Conservation (phyloP, 2,888 invertebrate genomes). For the Amitus sp. region DNA sequence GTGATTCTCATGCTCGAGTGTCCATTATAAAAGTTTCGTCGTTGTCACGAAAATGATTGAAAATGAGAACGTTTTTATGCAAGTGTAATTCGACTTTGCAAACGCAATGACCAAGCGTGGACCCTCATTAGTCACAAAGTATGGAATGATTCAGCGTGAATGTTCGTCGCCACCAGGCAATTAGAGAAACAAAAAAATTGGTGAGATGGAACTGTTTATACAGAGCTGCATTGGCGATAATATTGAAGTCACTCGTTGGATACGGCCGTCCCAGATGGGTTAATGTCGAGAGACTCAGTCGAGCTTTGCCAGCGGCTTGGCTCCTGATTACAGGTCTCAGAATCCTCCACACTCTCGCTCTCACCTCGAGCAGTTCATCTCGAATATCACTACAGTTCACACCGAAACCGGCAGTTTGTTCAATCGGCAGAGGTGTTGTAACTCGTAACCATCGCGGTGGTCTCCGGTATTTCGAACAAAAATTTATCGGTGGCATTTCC, state of each 20-base stretch:
- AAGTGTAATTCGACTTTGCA: too few relatives aligned
- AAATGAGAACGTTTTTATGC: too few relatives aligned
- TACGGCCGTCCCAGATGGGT: slow-evolving; percentile 56
- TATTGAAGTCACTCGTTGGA: slow-evolving; percentile 47
- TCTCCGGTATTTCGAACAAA: slow-evolving; percentile 55
- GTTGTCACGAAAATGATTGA: too few relatives aligned
- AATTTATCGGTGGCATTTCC: slow-evolving; percentile 59
- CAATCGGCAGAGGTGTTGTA: slow-evolving; percentile 57
- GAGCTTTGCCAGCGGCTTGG: slow-evolving; percentile 42
- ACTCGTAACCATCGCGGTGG: slow-evolving; percentile 55
- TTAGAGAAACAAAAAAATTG: background rate
- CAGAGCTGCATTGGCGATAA: slow-evolving; percentile 9
- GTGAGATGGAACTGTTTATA: background rate
- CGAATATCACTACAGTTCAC: slow-evolving; percentile 57
- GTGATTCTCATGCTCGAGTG: too few relatives aligned
- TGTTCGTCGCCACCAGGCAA: background rate
- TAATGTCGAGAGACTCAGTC: slow-evolving; percentile 57
- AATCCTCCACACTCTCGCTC: slow-evolving; percentile 63
- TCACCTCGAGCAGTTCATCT: slow-evolving; percentile 52
- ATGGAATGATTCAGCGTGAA: background rate
- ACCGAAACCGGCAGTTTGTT: slow-evolving; percentile 53
- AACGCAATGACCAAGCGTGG: background rate
- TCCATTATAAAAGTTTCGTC: too few relatives aligned
- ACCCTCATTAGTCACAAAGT: slow-evolving; percentile 2
- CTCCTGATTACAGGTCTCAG: slow-evolving; percentile 64